These are phyloP conservation scores for Lophotriccus pileatus DNA, from an alignment of 2,797 vertebrate species.

Conservation along the genomic window DNA sequence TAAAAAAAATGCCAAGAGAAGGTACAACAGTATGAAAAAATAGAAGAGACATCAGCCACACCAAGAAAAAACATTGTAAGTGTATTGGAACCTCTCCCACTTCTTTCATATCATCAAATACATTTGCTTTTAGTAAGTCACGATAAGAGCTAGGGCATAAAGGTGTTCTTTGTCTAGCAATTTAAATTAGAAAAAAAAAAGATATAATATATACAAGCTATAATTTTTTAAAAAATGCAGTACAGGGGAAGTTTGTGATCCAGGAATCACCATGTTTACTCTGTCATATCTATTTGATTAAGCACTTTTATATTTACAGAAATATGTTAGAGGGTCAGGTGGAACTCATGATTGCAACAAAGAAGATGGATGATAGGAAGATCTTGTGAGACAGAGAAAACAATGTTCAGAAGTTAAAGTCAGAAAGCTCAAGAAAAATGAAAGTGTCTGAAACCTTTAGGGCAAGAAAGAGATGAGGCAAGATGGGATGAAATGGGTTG, in stretches of 20 bases:
- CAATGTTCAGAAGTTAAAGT: background rate
- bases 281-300: background rate
- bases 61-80: background rate
- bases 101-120: background rate
- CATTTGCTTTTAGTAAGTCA: background rate
- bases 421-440: background rate
- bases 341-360: background rate
- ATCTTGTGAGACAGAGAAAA: background rate
- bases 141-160: background rate
- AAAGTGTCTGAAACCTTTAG: background rate
- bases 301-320: background rate
- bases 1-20: background rate
- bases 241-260: background rate
- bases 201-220: background rate
- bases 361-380: background rate
- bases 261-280: background rate
- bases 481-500: background rate
- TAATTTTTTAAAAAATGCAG: background rate
- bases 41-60: background rate
- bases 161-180: background rate
- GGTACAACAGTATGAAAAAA: background rate
- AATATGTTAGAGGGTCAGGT: background rate
- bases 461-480: background rate
- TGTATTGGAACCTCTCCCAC: background rate
- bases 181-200: background rate